Conservation (phyloP, 2,797 vertebrate genomes). For the Gymnocypris eckloni region DNA sequence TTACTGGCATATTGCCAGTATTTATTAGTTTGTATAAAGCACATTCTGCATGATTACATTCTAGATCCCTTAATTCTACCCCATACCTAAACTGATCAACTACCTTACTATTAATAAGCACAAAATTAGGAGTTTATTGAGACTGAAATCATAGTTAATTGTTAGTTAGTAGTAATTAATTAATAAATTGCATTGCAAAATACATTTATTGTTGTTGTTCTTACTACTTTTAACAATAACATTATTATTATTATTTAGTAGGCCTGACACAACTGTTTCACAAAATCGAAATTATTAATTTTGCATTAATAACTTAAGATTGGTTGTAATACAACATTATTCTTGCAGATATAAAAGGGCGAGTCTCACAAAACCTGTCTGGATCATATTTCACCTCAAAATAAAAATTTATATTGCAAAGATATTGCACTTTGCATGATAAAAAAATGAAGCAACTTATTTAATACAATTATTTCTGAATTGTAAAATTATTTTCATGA, state of each 20-base stretch:
- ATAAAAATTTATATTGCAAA: too few species aligned
- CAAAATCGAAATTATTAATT: background rate
- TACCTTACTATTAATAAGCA: background rate
- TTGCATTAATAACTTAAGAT: background rate
- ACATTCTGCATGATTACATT: background rate
- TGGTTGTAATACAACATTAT: background rate
- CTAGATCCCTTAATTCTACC: background rate
- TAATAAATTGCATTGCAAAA: background rate
- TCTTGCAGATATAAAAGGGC: too few species aligned
- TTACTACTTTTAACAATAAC: background rate
- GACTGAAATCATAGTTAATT: background rate
- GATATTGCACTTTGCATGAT: background rate
- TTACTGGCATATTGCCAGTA: background rate
- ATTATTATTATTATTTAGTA: background rate
- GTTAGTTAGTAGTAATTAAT: background rate
- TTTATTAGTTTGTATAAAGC: background rate
- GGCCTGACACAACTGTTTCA: background rate
- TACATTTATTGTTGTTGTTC: background rate
- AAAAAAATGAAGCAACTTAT: background rate
- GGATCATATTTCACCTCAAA: background rate
- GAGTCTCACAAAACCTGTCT: background rate
- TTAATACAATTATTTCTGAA: background rate
- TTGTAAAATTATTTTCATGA: background rate
- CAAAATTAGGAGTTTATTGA: background rate
- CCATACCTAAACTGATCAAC: background rate